Evolutionary conservation across 2,797 vertebrate species (phyloP), one percentile per base, ranked within the genome.

Genomic region (Sebastes vulpes): DNA sequence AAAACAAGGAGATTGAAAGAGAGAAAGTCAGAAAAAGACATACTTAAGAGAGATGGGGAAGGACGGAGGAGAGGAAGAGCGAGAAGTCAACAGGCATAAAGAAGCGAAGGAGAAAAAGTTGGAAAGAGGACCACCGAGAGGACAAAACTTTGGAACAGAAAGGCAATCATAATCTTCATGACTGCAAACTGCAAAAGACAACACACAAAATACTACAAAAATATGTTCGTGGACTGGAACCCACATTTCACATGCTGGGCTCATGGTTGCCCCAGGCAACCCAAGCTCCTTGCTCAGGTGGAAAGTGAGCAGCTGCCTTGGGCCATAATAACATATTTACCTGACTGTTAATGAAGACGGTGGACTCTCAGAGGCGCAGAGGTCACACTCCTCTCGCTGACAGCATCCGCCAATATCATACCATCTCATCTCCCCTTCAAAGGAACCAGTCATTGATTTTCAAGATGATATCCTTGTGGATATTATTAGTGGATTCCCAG

Each of bases 301-400:
- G 56, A 87, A 86, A 79, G 85, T 72, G 83, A 82, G 75, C 0
- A 18, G 81, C 85, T 77, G 92, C 91, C 86, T 69, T 68, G 73
- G 82, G 90, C 82, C 25, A 83, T 66, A 46, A 83, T 52, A 79
- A 88, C 75, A 77, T 65, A 72, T 91, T 91, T 87, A 80, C 69
- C 78, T 82, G 74, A 85, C 26, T 88, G 65, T 87, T 81, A 81
- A 87, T 82, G 81, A 84, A 80, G 64, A 58, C 42, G 9, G 65
- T 65, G 75, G 75, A 80, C 60, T 50, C 72, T 50, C 69, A 9
- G 31, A 54, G 77, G 52, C 35, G n/a, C 65, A 8, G 18, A 83
- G 81, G 78, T 85, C 80, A 69, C 21, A 2, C 31, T 4, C 71
- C 61, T 35, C 38, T 64, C 8, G 1, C 71, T 60, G 18, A 16